Evolutionary conservation across 2,888 invertebrate species (phyloP).

Genomic region (Polyommatus icarus): DNA sequence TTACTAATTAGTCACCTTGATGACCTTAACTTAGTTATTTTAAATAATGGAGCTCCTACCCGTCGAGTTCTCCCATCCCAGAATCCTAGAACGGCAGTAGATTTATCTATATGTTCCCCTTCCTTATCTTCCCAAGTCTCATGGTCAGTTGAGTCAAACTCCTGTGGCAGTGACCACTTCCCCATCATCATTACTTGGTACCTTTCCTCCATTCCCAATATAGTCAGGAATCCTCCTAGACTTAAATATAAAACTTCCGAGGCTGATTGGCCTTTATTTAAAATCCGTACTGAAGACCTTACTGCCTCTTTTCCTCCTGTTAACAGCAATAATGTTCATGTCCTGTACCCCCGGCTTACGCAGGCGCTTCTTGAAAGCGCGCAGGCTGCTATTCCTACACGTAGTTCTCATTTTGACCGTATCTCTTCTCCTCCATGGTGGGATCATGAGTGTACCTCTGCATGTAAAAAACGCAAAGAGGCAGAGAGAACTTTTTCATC

Average conservation of each 20-base stretch:
- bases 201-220: neutral
- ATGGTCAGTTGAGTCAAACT: neutral
- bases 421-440: no score
- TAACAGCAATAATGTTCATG: no score
- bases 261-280: neutral
- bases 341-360: neutral
- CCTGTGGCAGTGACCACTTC: slow-evolving; percentile 19
- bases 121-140: neutral
- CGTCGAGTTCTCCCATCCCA: neutral
- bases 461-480: no score
- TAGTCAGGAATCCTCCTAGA: neutral
- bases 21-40: neutral
- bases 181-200: neutral
- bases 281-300: no score
- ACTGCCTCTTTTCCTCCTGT: no score
- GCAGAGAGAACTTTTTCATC: no score
- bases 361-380: no score
- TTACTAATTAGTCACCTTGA: neutral
- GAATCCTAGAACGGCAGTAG: neutral
- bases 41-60: neutral
- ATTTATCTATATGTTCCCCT: neutral
- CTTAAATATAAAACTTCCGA: slow-evolving; percentile 1
- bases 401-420: no score
- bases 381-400: no score
- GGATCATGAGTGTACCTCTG: no score